Conservation (phyloP, 2,113 vertebrate genomes). For the Atractosteus spatula region DNA sequence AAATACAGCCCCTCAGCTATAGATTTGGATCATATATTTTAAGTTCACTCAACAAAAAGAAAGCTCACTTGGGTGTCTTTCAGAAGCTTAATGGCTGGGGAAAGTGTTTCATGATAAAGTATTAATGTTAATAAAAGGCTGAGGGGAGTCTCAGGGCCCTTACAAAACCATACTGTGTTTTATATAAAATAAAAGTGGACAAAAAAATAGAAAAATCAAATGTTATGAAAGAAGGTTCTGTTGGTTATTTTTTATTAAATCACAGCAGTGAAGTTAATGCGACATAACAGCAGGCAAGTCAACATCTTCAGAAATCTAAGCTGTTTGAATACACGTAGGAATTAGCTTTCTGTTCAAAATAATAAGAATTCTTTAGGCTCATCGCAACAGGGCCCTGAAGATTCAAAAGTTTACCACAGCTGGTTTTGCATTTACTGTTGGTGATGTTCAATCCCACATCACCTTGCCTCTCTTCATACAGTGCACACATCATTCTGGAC, state of each 20-base stretch:
- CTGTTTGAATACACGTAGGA: no score
- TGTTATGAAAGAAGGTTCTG: not conserved
- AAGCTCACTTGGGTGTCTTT: not conserved
- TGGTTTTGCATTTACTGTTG: no score
- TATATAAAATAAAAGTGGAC: slow-evolving; percentile 28
- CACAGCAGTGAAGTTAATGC: not conserved
- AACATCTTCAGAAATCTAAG: no score
- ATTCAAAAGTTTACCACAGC: no score
- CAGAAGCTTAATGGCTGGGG: not conserved
- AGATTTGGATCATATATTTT: slow-evolving; percentile 34
- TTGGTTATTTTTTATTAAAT: slow-evolving; percentile 10
- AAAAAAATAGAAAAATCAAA: not conserved
- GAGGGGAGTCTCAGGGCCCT: slow-evolving; percentile 20
- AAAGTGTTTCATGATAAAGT: slow-evolving; percentile 33
- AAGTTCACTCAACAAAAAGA: slow-evolving; percentile 1
- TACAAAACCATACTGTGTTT: slow-evolving; percentile 29
- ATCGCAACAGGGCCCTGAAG: no score
- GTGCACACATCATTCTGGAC: not conserved
- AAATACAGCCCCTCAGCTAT: slow-evolving; percentile 25
- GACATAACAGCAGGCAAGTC: no score
- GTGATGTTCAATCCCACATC: no score
- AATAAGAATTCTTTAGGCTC: no score
- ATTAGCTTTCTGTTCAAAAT: no score
- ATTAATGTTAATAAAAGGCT: slow-evolving; percentile 19
- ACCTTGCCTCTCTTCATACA: no score